Base-by-base conservation (phyloP, 2,888 invertebrate genomes). In the Alloscopus bannaensis region DNA sequence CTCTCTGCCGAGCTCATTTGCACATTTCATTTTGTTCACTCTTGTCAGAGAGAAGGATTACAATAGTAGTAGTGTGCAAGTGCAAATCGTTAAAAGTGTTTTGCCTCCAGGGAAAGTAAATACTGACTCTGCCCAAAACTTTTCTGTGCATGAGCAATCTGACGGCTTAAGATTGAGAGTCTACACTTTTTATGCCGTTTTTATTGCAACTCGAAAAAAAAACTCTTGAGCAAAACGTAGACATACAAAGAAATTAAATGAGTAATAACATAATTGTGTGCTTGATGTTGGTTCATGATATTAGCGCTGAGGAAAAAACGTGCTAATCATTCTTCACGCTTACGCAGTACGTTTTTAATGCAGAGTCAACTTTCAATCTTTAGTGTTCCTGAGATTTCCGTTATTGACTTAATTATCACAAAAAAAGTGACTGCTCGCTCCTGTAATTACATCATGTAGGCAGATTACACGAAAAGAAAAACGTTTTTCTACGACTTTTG, bases 381-480 rank as follows among this genome's bases (percentile, higher is more conserved):
- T 28, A 6, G 16, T 6, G 1, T 8, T 31, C 59, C 64, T 79
- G 78, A 79, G 78, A 50, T 57, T 59, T 79, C 71, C 78, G 78
- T 79, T 79, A 79, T 79, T 79, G 78, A 79, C 28, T 71, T 79
- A 79, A 79, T 79, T 79, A 79, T 29, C 78, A 40, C 65, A 1
- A 24, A 6, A 52, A 52, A 52, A 16, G 20, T 24, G 20, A 2
- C 47, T 47, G 6, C 52, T n/a, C n/a, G n/a, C n/a, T 52, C 52
- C 24, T 16, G 22, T 52, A 52, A 52, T 52, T 52, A 52, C 52
- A 52, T 52, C 36, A 36, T 13, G 36, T 13, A 36, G 6, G 36
- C 13, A 36, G 6, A 36, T 36, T 6, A 36, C 6, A 6, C 13
- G 20, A 52, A 52, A 47, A 24, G 16, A 52, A 20, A 52, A 52